A percentile compares a stretch with the other conserved stretches of the same genome.
phyloP scores from a whole-genome alignment of 35 echinoderm and acorn worm species.

The Apostichopus parvimensis region DNA sequence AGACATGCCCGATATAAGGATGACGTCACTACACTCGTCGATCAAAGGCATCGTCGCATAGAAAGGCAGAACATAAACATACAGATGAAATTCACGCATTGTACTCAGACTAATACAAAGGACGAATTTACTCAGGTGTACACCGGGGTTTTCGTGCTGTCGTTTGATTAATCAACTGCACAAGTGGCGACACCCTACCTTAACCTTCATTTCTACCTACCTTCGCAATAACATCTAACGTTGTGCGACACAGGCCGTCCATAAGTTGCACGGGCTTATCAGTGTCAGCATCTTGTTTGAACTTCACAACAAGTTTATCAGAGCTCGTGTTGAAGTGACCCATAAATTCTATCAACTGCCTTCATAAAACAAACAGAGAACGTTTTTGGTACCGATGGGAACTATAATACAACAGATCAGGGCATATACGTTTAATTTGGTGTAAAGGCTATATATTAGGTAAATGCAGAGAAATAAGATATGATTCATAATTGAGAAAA shows the following conservation, averaged over 20 bases:
- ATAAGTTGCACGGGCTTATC: not conserved
- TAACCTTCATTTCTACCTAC: not conserved
- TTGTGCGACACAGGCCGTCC: not conserved
- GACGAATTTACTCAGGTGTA: no score
- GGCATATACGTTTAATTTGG: not conserved
- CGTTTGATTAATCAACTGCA: no score
- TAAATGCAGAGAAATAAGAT: not conserved
- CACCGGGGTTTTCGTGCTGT: no score
- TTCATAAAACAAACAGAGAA: no score
- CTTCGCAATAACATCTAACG: slow-evolving; percentile 16
- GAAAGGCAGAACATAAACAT: not conserved
- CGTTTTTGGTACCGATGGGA: not conserved
- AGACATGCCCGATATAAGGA: no score
- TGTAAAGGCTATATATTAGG: not conserved
- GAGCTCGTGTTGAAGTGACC: no score
- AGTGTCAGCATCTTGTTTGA: no score
- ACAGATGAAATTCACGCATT: not conserved
- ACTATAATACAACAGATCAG: not conserved
- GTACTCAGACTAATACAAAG: not conserved
- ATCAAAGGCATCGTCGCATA: no score
- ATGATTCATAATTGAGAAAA: not conserved
- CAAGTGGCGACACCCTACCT: no score
- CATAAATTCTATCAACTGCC: no score
- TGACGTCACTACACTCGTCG: no score
- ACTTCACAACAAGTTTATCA: no score